Percentiles rank a stretch among this genome's conserved stretches.
These are phyloP conservation scores for Cyanoliseus patagonus DNA, from an alignment of 2,113 vertebrate species.

Conservation along the genomic window DNA sequence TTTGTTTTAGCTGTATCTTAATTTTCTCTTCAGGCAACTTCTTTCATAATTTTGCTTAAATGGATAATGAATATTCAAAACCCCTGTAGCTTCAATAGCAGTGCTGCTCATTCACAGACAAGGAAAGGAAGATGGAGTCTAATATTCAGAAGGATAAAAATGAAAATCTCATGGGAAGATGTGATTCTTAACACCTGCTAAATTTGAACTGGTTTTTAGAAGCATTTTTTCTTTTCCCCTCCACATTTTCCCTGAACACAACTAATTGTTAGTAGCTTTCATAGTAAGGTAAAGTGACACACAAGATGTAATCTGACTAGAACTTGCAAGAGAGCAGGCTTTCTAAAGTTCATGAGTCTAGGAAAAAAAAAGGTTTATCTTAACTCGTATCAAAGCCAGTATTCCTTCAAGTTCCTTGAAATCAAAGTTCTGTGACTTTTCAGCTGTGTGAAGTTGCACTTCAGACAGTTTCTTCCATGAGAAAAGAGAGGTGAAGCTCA, in stretches of 20 bases:
- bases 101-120: not conserved
- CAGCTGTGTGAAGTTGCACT: not conserved
- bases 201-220: not conserved
- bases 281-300: not conserved
- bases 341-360: not conserved
- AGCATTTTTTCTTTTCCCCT: not conserved
- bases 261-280: not conserved
- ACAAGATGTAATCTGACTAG: not conserved
- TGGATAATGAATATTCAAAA: not conserved
- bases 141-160: not conserved
- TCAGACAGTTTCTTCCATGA: not conserved
- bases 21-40: constrained; percentile 6
- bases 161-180: not conserved
- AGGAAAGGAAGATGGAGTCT: not conserved
- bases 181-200: not conserved
- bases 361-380: not conserved
- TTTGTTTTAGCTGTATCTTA: not conserved
- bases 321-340: not conserved
- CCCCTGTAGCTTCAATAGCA: not conserved
- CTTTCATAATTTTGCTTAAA: not conserved
- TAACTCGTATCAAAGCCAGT: not conserved
- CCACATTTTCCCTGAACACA: not conserved
- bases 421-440: not conserved
- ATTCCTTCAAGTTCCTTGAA: not conserved
- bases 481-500: not conserved